Percentiles rank a stretch among this genome's conserved stretches.
These are phyloP conservation scores for Scomber scombrus DNA, from an alignment of 2,113 vertebrate genomes.

Conservation along the genomic window DNA sequence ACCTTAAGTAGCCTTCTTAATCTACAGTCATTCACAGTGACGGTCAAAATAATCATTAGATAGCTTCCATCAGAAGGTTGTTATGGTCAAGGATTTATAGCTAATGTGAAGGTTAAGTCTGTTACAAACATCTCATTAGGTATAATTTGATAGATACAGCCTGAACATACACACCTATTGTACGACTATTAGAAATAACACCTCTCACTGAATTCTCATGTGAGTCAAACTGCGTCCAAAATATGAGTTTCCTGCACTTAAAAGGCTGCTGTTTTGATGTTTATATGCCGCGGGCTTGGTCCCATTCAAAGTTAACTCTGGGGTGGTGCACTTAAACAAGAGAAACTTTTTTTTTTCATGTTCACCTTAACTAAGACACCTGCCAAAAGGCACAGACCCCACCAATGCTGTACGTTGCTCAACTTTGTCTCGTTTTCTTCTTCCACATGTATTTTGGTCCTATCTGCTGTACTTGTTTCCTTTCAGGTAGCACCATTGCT, in stretches of 20 bases:
- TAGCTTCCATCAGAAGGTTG: neutral
- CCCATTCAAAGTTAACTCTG: slow-evolving; percentile 23
- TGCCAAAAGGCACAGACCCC: slow-evolving; percentile 34
- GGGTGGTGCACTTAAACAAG: slow-evolving; percentile 38
- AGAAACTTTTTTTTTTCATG: slow-evolving; percentile 25
- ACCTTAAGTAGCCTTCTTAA: slow-evolving; percentile 5
- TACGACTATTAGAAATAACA: neutral
- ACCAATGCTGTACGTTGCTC: slow-evolving; percentile 5
- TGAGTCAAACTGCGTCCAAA: slow-evolving; percentile 3
- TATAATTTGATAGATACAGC: slow-evolving; percentile 14
- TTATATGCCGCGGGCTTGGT: neutral
- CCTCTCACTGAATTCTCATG: neutral
- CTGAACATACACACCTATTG: neutral
- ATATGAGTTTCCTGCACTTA: slow-evolving; percentile 8
- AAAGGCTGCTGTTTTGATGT: neutral
- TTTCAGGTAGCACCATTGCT: slow-evolving; percentile 79
- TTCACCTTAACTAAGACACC: slow-evolving; percentile 37
- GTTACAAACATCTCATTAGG: slow-evolving; percentile 4
- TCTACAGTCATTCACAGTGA: slow-evolving; percentile 16
- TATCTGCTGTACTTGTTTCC: slow-evolving; percentile 70
- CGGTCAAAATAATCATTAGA: slow-evolving; percentile 19
- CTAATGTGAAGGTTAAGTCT: slow-evolving; percentile 17
- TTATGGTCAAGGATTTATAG: slow-evolving; percentile 11
- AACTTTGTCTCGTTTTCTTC: neutral
- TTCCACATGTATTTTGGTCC: slow-evolving; percentile 1